Percentiles rank a stretch among this genome's conserved stretches.
These are phyloP conservation scores for Caenorhabditis panamensis DNA, from an alignment of 2,888 invertebrate genomes.

Conservation along the genomic window DNA sequence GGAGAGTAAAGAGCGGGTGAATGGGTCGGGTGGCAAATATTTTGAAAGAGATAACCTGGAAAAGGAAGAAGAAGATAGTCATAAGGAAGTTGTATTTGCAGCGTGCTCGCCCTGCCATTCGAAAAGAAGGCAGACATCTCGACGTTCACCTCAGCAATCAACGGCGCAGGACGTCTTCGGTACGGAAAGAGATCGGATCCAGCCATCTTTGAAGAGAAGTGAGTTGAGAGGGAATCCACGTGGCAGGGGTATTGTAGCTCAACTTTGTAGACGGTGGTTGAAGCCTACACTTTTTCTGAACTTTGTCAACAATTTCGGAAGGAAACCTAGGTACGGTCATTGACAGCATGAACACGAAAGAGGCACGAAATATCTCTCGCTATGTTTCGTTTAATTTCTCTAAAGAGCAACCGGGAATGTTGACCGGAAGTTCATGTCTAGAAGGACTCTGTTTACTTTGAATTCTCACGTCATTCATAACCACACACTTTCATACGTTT, in stretches of 20 bases:
- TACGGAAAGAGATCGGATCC: constrained; percentile 71
- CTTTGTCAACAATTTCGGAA: neutral
- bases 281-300: constrained; percentile 13
- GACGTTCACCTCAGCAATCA: constrained; percentile 70
- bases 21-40: neutral
- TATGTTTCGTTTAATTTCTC: constrained; percentile 4
- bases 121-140: constrained; percentile 70
- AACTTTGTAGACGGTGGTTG: constrained; percentile 19
- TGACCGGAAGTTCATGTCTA: constrained; percentile 24
- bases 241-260: neutral
- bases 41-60: neutral
- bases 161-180: constrained; percentile 72
- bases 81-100: constrained; percentile 12
- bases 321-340: neutral
- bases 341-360: neutral
- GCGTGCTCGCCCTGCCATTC: constrained; percentile 49
- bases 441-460: constrained; percentile 15
- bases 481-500: neutral
- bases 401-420: constrained; percentile 9
- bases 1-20: neutral
- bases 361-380: too few relatives aligned
- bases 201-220: constrained; percentile 42
- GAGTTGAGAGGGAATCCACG: constrained; percentile 10
- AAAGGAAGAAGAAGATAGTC: neutral
- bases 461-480: constrained; percentile 28